Base-by-base conservation (phyloP, 2,113 vertebrate species). In the Chascanopsetta lugubris region DNA sequence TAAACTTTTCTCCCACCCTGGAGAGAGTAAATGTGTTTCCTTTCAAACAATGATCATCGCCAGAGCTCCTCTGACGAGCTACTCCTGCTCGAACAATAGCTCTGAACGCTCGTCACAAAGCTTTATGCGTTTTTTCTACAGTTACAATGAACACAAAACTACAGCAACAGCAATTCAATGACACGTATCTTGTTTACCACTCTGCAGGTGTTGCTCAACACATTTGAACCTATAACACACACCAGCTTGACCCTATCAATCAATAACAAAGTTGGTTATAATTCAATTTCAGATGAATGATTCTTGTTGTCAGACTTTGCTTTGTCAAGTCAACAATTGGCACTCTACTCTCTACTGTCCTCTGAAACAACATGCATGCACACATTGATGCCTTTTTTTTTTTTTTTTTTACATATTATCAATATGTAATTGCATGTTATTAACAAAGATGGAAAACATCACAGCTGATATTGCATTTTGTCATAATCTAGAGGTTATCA, bases 31-130 rank as follows among this genome's bases (percentile, higher is more conserved):
- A 73, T 26, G 61, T 20, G 1, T 61, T 80, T 62, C 40, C 22
- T 47, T 56, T 29, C 21, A 60, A 64, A 71, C 7, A 59, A 59
- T 3, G 17, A 73, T 60, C 54, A 61, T 32, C 79, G 63, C 21
- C 34, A 75, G 32, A 72, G 66, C 48, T 29, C 6, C 60, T 68
- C 42, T 24, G 20, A 59, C 32, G 22, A 54, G 47, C 38, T 48
- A 22, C 55, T 64, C 54, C 63, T 48, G 60, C 34, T 61, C 4
- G 5, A 17, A 45, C 40, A 84, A 71, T n/a, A 59, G 25, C 18
- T 5, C 40, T 12, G 34, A 29, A 17, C 17, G 7, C 38, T n/a
- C 6, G 38, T 42, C 38, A 42, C 38, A 15, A 38, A 5, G 15
- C 36, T 38, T 1, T 5, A 5, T 42, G 38, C 34, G 10, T 13